Base-by-base conservation (phyloP, 1,140 invertebrate species). In the Megalonaias nervosa region DNA sequence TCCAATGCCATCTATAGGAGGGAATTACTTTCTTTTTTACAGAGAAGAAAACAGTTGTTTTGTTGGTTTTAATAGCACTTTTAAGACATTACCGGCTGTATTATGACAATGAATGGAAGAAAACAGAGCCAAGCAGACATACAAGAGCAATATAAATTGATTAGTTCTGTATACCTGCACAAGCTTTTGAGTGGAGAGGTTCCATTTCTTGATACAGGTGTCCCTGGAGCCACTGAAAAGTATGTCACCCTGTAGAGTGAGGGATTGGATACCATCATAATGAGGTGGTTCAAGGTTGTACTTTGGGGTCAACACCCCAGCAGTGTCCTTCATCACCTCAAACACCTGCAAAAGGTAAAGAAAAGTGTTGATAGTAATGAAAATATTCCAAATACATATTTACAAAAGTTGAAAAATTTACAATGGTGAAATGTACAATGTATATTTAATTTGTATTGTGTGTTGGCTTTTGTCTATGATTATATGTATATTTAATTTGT, bases 181-280 rank as follows among this genome's bases (percentile, higher is more conserved):
- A 67, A 95, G 90, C 80, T 94, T 93, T 89, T 94, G 93, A 82
- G 93, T 93, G 21, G 91, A 87, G 13, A 97, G 90, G 84, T 95
- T 94, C 96, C 96, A 97, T 86, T 96, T 95, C 91, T 97, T 97
- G 85, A 97, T 95, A 87, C 95, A 96, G 89, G 94, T 95, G 89
- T 97, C 96, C 48, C 96, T 90, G 0, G 96, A 97, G 69, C 96
- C 96, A 87, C 95, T 96, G 91, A 96, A 97, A 17, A 97, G 91
- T 6, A 92, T 93, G 68, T 93, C 90, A 23, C 93, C 93, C 65
- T 89, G 83, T 59, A 96, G 91, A n/a, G 94, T 93, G 56, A 97
- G 92, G 67, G 94, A 94, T 87, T 97, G 94, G 62, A 97, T 95
- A 15, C 96, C 96, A 88, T 98, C 96, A 89, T 97, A 98, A 91